These are phyloP conservation scores for Todiramphus saurophagus DNA, from an alignment of 2,113 vertebrate genomes.

Conservation along the genomic window DNA sequence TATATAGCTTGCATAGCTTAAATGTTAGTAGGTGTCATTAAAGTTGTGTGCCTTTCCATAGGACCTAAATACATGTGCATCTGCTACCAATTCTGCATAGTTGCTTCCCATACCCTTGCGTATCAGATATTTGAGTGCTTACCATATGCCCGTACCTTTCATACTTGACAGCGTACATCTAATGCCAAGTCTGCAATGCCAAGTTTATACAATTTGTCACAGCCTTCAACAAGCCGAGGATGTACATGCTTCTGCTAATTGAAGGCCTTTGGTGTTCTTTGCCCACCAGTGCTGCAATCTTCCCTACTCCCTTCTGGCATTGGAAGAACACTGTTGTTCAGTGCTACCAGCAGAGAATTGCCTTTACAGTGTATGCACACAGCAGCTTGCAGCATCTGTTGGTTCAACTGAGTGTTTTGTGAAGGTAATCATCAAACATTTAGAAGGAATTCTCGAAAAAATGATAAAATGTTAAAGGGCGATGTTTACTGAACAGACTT, in stretches of 20 bases:
- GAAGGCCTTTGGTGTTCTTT: background rate
- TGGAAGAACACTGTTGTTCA: background rate
- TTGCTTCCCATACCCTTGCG: background rate
- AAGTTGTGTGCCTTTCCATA: background rate
- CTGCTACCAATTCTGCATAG: background rate
- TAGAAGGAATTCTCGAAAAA: background rate
- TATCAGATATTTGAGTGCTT: background rate
- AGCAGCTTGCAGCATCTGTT: background rate
- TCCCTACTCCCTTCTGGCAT: background rate
- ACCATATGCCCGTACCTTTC: constrained; percentile 26
- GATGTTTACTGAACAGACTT: background rate
- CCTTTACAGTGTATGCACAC: background rate
- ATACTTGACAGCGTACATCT: background rate
- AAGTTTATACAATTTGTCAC: background rate
- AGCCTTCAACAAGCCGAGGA: background rate
- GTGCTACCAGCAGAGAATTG: background rate
- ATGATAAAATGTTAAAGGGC: background rate
- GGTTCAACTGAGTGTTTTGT: background rate
- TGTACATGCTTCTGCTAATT: background rate
- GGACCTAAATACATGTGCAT: background rate
- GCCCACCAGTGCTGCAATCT: background rate
- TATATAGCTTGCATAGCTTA: background rate
- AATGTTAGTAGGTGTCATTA: background rate
- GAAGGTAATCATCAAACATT: background rate
- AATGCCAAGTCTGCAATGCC: background rate